A percentile compares a stretch with the other conserved stretches of the same genome.
These are phyloP conservation scores for Enchytraeus crypticus DNA, from an alignment of 2,888 invertebrate species.

Conservation along the genomic window DNA sequence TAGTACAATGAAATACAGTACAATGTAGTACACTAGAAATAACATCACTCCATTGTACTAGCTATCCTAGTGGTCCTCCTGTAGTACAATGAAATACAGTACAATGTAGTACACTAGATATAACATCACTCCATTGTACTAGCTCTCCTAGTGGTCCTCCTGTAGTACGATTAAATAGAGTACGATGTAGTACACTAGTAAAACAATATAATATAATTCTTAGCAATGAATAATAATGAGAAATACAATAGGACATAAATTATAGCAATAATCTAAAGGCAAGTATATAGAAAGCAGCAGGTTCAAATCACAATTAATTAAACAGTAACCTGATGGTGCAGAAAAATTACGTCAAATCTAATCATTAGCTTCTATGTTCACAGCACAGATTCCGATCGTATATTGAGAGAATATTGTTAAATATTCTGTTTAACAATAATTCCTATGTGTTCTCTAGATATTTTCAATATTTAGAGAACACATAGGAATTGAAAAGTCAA, in stretches of 20 bases:
- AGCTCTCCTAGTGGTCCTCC: conserved; percentile 52
- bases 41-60: conserved; percentile 52
- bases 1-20: background rate
- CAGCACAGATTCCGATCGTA: too few relatives aligned
- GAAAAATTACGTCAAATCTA: too few relatives aligned
- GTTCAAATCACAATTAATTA: too few relatives aligned
- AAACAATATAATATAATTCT: background rate
- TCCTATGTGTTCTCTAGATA: too few relatives aligned
- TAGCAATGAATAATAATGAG: background rate
- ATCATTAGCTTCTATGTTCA: too few relatives aligned
- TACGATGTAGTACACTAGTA: background rate
- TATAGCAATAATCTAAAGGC: background rate
- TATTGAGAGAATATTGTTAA: too few relatives aligned
- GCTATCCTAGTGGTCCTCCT: conserved; percentile 52
- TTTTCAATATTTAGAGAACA: too few relatives aligned
- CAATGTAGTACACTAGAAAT: conserved; percentile 32
- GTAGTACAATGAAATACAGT: background rate
- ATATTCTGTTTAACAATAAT: too few relatives aligned
- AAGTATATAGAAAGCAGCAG: too few relatives aligned
- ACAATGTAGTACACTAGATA: conserved; percentile 30
- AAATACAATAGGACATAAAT: background rate
- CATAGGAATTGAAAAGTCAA: too few relatives aligned
- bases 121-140: conserved; percentile 52
- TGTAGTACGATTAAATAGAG: conserved; percentile 14
- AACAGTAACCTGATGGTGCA: too few relatives aligned